Conservation (phyloP, 2,113 vertebrate species). For the Odontophorus gujanensis region DNA sequence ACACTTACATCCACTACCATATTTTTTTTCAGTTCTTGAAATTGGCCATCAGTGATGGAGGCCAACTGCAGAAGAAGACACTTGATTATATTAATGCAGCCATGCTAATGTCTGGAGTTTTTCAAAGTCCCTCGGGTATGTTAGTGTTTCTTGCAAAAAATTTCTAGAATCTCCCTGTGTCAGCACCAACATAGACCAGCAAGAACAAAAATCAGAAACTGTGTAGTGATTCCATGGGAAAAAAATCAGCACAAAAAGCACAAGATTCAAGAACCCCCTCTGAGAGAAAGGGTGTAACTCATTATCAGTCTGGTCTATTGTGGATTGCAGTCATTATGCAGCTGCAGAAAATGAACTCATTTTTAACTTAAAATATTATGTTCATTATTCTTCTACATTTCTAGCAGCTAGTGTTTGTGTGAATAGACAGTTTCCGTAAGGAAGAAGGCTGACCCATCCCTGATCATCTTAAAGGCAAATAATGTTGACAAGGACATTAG, state of each 20-base stretch:
- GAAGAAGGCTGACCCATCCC: slow-evolving; percentile 4
- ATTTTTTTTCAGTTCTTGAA: not conserved
- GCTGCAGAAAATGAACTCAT: slow-evolving; percentile 68
- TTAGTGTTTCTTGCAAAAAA: slow-evolving; percentile 18
- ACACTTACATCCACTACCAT: not conserved
- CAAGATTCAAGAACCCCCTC: slow-evolving; percentile 43
- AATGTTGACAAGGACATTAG: slow-evolving; percentile 48
- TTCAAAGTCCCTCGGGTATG: not conserved
- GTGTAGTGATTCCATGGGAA: slow-evolving; percentile 63
- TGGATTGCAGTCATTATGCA: slow-evolving; percentile 69
- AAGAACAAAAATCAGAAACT: slow-evolving; percentile 49
- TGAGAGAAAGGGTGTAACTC: slow-evolving; percentile 65
- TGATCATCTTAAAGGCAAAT: slow-evolving; percentile 48
- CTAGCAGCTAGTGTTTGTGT: slow-evolving; percentile 26
- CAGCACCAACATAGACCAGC: slow-evolving; percentile 18
- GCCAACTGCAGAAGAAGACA: not conserved
- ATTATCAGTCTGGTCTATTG: slow-evolving; percentile 64
- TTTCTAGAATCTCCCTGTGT: slow-evolving; percentile 25
- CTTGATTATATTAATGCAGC: not conserved
- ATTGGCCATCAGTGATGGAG: not conserved
- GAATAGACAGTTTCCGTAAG: slow-evolving; percentile 22
- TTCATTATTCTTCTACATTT: slow-evolving; percentile 57
- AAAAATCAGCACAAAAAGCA: slow-evolving; percentile 72
- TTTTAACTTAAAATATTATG: slow-evolving; percentile 59
- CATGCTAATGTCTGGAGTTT: slow-evolving; percentile 5